These are phyloP conservation scores for Aphelocoma californica DNA, from an alignment of 2,797 vertebrate genomes.

Conservation along the genomic window DNA sequence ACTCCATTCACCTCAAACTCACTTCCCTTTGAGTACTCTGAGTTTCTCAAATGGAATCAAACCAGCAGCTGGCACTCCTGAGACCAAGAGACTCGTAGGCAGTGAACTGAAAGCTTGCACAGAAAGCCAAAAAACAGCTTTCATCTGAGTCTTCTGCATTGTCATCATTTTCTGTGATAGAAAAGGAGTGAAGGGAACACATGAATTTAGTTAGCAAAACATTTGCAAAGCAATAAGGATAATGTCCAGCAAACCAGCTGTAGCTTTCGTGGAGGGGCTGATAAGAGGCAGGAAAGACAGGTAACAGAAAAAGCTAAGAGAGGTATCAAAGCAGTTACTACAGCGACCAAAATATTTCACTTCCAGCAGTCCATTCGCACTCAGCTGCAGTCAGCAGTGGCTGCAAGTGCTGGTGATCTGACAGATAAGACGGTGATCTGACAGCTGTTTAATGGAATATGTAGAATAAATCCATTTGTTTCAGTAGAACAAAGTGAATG, in stretches of 20 bases:
- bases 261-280: background rate
- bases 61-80: background rate
- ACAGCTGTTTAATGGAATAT: background rate
- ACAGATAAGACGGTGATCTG: background rate
- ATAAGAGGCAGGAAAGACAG: background rate
- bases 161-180: background rate
- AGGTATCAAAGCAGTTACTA: background rate
- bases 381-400: background rate
- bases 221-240: background rate
- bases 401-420: background rate
- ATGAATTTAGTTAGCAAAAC: background rate
- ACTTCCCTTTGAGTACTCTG: background rate
- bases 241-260: background rate
- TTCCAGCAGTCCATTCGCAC: background rate
- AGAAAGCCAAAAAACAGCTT: background rate
- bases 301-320: background rate
- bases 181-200: background rate
- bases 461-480: background rate
- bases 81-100: background rate
- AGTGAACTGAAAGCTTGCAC: background rate
- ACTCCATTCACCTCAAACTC: background rate
- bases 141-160: background rate
- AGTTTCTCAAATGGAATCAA: background rate
- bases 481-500: background rate
- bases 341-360: background rate